These are phyloP conservation scores for Siphamia tubifer DNA, from an alignment of 2,113 vertebrate genomes.

Conservation along the genomic window DNA sequence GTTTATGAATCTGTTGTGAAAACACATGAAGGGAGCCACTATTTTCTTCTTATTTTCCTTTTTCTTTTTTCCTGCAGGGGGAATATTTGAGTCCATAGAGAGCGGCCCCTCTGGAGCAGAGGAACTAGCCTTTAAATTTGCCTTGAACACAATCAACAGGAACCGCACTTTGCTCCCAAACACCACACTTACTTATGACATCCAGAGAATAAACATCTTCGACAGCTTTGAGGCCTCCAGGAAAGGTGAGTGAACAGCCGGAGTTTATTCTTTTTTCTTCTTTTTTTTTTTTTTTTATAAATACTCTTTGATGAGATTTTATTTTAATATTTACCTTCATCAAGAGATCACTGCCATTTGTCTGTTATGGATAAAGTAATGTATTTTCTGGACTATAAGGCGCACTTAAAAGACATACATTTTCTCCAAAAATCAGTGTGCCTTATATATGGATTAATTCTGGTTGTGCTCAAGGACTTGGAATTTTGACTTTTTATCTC, in stretches of 20 bases:
- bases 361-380: too few species aligned
- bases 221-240: constrained; percentile 99
- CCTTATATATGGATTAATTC: too few species aligned
- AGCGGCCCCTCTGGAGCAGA: constrained; percentile 96
- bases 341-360: too few species aligned
- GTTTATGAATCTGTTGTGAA: constrained; percentile 32
- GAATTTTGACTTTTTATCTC: too few species aligned
- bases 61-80: constrained; percentile 78
- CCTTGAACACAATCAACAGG: constrained; percentile 99
- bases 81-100: constrained; percentile 98
- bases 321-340: too few species aligned
- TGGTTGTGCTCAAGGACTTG: too few species aligned
- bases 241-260: constrained; percentile 85
- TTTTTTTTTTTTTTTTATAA: not conserved
- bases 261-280: not conserved
- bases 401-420: too few species aligned
- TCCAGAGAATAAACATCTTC: constrained; percentile 98
- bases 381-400: too few species aligned
- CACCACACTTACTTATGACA: constrained; percentile 97
- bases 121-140: constrained; percentile 98
- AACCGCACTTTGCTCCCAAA: constrained; percentile 97
- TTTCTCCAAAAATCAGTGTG: too few species aligned
- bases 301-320: too few species aligned
- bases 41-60: not conserved
- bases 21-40: constrained; percentile 17